These are phyloP conservation scores for Teleogryllus occipitalis DNA, from an alignment of 1,140 invertebrate genomes.

Conservation along the genomic window DNA sequence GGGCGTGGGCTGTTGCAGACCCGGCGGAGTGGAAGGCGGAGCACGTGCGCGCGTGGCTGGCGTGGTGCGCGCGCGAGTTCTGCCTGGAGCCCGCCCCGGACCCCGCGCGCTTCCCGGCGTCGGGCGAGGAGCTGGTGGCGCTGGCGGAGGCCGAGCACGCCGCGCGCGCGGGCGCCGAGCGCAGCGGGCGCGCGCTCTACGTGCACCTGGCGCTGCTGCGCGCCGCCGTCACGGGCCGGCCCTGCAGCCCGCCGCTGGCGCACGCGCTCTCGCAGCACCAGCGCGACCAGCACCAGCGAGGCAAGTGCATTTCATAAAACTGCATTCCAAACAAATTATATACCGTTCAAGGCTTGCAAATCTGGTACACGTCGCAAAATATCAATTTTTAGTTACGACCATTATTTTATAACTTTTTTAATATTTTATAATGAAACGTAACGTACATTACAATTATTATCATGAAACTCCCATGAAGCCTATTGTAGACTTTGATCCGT, in stretches of 20 bases:
- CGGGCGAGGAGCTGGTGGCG: conserved; percentile 47
- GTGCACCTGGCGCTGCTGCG: conserved; percentile 42
- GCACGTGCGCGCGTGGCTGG: conserved; percentile 55
- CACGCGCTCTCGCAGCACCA: not conserved
- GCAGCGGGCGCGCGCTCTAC: conserved; percentile 40
- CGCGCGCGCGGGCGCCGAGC: conserved; percentile 34
- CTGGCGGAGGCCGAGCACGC: conserved; percentile 40
- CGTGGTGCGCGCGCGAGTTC: conserved; percentile 53
- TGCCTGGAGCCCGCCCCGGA: conserved; percentile 45
- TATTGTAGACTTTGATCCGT: no score
- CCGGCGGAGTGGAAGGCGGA: conserved; percentile 50
- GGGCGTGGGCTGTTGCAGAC: conserved; percentile 37
- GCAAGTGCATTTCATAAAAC: not conserved
- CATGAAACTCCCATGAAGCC: no score
- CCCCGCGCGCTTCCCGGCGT: conserved; percentile 44
- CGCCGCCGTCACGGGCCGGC: conserved; percentile 40
- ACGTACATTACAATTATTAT: no score
- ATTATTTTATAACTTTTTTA: no score
- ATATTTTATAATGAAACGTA: no score
- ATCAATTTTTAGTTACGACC: no score
- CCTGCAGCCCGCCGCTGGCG: conserved; percentile 37
- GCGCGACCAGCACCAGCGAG: conserved; percentile 7
- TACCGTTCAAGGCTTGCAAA: not conserved
- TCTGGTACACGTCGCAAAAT: no score
- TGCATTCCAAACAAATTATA: conserved; percentile 1